These are phyloP conservation scores for Agrotis puta DNA, from an alignment of 2,888 invertebrate genomes.

Conservation along the genomic window DNA sequence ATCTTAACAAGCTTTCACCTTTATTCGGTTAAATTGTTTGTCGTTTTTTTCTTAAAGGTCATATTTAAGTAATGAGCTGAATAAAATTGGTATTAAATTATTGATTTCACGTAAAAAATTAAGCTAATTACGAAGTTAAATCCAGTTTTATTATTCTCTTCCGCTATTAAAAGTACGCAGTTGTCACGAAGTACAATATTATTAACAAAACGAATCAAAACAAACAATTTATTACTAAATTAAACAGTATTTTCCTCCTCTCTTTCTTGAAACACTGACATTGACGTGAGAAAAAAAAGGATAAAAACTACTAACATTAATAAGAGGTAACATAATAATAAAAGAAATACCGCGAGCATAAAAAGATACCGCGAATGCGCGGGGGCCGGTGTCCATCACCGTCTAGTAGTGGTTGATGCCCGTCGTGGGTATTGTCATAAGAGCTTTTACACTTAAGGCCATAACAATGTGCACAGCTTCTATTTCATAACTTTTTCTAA, in stretches of 20 bases:
- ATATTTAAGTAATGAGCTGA: slow-evolving; percentile 66
- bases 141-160: neutral
- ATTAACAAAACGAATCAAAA: slow-evolving; percentile 24
- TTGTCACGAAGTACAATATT: neutral
- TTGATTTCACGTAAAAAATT: slow-evolving; percentile 42
- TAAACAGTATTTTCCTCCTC: slow-evolving; percentile 36
- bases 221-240: slow-evolving; percentile 36
- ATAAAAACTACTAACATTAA: slow-evolving; percentile 30
- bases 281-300: slow-evolving; percentile 24
- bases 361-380: slow-evolving; percentile 50
- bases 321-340: slow-evolving; percentile 43
- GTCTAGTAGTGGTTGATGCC: slow-evolving; percentile 52
- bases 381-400: slow-evolving; percentile 64
- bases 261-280: slow-evolving; percentile 49
- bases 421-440: slow-evolving; percentile 69
- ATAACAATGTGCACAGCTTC: slow-evolving; percentile 15
- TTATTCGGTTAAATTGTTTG: slow-evolving; percentile 60
- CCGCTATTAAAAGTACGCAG: neutral
- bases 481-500: neutral
- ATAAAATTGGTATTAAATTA: slow-evolving; percentile 46
- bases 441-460: slow-evolving; percentile 59
- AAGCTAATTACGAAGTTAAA: slow-evolving; percentile 31
- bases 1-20: slow-evolving; percentile 79
- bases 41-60: slow-evolving; percentile 68
- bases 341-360: slow-evolving; percentile 47